Percentiles rank a stretch among this genome's conserved stretches.
Evolutionary conservation across 2,888 invertebrate genomes (phyloP).

Genomic region (Lepidochitona cinerea): DNA sequence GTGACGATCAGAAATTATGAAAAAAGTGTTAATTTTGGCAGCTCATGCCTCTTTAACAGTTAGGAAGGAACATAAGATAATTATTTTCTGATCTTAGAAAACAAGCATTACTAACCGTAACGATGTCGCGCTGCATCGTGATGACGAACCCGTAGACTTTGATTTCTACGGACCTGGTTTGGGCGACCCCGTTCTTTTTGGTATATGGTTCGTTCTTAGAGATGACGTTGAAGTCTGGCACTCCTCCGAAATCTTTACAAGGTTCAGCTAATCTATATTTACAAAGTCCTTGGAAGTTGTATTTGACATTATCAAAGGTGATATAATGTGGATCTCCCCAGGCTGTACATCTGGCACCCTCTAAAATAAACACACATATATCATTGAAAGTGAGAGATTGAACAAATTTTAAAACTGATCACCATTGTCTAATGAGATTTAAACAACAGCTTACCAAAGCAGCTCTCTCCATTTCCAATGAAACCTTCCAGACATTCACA

Average conservation of each 20-base stretch:
- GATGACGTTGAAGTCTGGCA: slow-evolving; percentile 8
- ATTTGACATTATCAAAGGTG: background rate
- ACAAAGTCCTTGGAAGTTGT: slow-evolving; percentile 4
- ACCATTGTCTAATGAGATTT: background rate
- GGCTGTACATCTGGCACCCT: slow-evolving; percentile 4
- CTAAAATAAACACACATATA: background rate
- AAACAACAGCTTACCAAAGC: background rate
- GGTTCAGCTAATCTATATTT: slow-evolving; percentile 7
- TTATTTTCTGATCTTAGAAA: too few relatives aligned
- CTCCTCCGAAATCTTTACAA: background rate
- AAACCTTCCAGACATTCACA: background rate
- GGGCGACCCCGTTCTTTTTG: background rate
- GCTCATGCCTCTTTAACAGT: too few relatives aligned
- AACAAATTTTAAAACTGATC: background rate
- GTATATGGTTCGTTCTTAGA: background rate
- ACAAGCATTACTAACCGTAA: background rate
- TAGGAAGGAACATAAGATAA: too few relatives aligned
- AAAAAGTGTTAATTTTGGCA: too few relatives aligned
- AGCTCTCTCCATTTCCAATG: background rate
- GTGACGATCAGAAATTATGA: too few relatives aligned
- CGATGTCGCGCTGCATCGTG: background rate
- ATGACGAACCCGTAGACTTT: slow-evolving; percentile 9
- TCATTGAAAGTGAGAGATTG: background rate
- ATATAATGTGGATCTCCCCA: slow-evolving; percentile 14
- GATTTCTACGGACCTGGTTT: background rate